Evolutionary conservation across 2,888 invertebrate genomes (phyloP), one percentile per base, ranked within the genome.

Genomic region (Diarsia mendica): DNA sequence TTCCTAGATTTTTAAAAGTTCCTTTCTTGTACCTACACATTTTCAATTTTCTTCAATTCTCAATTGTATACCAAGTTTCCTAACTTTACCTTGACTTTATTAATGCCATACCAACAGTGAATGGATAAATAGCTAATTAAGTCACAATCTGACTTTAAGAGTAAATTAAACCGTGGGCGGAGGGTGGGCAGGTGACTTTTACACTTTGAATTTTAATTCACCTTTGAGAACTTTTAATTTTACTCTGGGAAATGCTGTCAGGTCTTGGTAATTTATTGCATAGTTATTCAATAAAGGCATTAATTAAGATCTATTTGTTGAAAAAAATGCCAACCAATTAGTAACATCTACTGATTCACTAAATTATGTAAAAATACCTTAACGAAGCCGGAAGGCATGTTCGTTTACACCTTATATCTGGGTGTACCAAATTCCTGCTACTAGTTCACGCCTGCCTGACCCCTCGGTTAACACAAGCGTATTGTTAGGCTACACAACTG

Each of bases 101-200:
- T 58, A 44, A 15, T 44, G 10, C 0, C 20, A 58, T 5, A 79
- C 44, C n/a, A 20, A 69, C 51, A 49, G 4, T 58, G n/a, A 80
- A 64, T 67, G 18, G 6, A 60, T 64, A 77, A 80, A 11, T 64
- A 20, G 10, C 13, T 10, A 67, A 39, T 55, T 49, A n/a, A 69
- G 15, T 49, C 15, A 63, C 10, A 66, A 39, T 5, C 63, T 67
- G 18, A 60, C 58, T 60, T 60, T 11, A 20, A 0, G 13, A 61
- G 8, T 61, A 39, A 18, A n/a, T 39, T 13, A 1, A 48, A n/a
- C 10, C 11, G 68, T 55, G 61, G 65, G 65, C 2, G 8, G 39
- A 13, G 20, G 8, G 28, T 28, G 28, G 28, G 28, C 28, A 28
- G 3, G 9, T 51, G 33, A 23, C 33, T 33, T 66, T 55, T n/a